Evolutionary conservation across 1,140 invertebrate genomes (phyloP), one percentile per base, ranked within the genome.

Genomic region (Dendroctonus ponderosae): DNA sequence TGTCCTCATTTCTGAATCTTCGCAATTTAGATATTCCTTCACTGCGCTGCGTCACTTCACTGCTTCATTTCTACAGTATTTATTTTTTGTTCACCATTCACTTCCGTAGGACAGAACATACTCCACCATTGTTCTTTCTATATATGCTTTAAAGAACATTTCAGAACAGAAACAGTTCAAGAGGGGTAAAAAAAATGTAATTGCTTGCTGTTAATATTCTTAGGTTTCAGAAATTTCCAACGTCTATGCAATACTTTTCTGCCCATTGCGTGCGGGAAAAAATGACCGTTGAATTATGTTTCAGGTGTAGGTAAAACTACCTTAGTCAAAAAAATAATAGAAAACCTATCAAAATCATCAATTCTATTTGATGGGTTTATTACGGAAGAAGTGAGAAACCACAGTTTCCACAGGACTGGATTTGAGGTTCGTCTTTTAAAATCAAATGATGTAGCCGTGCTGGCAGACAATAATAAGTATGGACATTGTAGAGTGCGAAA

Each of bases 261-360:
- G 9, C 14, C 11, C 11, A 53, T 14, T 14, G 26, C 7, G 0
- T 53, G 26, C 26, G 3, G n/a, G n/a, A 26, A 26, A 26, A 26
- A 26, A 14, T 38, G 39, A 53, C 11, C 7, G 39, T 53, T 53
- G 7, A 0, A 38, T 8, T 60, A 11, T 38, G 60, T 68, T 71
- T 14, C 51, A 85, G 85, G 86, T 43, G 80, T 86, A 53, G 87
- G 87, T 42, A 88, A 88, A 75, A 87, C 86, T 38, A 87, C 86
- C 11, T 58, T 87, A 8, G 80, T 85, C 42, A 81, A 82, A 71
- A 84, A 85, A 70, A 62, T 83, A 14, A 74, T 74, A 65, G 69
- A 79, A 9, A 46, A 71, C 6, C 57, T 84, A 6, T 73, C 80
- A 50, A 72, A 77, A 52, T 15, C 52, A 46, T 5, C 14, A 46